Evolutionary conservation across 2,797 vertebrate genomes (phyloP).

Genomic region (Neoniphon sammara): DNA sequence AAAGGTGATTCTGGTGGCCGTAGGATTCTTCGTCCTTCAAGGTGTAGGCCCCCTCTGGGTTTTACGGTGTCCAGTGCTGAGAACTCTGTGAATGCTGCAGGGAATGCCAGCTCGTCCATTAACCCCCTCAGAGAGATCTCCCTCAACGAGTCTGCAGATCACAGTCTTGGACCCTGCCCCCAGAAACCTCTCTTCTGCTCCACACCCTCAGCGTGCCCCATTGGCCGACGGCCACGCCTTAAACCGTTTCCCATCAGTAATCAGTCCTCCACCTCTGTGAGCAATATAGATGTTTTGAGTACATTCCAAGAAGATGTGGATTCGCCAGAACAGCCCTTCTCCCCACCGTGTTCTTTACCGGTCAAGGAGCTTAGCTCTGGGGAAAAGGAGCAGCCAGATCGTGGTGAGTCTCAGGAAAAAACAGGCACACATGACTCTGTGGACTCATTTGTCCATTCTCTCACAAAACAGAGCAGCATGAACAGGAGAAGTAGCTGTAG

Average conservation of each 20-base stretch:
- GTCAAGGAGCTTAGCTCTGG: background rate
- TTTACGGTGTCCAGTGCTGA: conserved; percentile 48
- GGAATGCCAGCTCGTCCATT: conserved; percentile 13
- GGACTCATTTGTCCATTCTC: conserved; percentile 43
- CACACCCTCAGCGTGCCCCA: conserved; percentile 65
- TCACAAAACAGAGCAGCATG: background rate
- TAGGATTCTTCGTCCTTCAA: background rate
- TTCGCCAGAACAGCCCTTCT: conserved; percentile 16
- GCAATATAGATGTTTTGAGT: conserved; percentile 24
- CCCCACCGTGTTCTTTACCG: background rate
- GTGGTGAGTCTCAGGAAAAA: conserved; percentile 10
- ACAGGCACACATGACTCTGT: background rate
- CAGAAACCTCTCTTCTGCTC: conserved; percentile 77
- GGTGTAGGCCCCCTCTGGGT: background rate
- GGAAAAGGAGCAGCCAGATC: conserved; percentile 21
- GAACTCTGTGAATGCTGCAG: conserved; percentile 41
- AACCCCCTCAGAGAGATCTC: conserved; percentile 54
- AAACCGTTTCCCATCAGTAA: conserved; percentile 11
- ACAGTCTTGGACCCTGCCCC: conserved; percentile 31
- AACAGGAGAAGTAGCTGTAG: background rate
- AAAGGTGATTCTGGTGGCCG: background rate
- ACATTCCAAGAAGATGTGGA: conserved; percentile 43
- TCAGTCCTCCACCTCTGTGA: conserved; percentile 25
- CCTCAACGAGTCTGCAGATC: conserved; percentile 58
- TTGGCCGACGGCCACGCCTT: conserved; percentile 6